Evolutionary conservation across 2,797 vertebrate genomes (phyloP).

Genomic region (Esox masquinongy): DNA sequence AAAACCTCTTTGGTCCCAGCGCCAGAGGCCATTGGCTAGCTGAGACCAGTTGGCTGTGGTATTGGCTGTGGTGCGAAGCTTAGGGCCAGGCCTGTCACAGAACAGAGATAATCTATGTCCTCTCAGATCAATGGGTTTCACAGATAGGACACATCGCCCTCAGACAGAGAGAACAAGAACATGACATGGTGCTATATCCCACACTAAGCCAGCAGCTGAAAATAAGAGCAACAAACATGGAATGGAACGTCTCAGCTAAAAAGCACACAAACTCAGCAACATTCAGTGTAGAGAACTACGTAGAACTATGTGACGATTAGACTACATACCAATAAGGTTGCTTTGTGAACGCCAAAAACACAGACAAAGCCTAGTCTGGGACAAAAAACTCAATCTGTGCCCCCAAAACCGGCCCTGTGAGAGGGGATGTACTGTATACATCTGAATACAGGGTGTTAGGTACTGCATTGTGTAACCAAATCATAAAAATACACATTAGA

Average conservation of each 20-base stretch:
- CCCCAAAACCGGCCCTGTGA: not conserved
- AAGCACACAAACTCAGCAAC: not conserved
- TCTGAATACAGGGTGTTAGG: not conserved
- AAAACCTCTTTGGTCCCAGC: constrained; percentile 5
- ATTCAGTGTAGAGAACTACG: not conserved
- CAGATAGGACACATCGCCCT: constrained; percentile 28
- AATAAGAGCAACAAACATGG: constrained; percentile 5
- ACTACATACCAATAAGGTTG: not conserved
- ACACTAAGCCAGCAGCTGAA: constrained; percentile 13
- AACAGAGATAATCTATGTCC: constrained; percentile 37
- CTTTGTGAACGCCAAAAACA: not conserved
- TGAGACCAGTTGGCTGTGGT: constrained; percentile 21
- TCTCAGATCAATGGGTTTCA: constrained; percentile 1
- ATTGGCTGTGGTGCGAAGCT: constrained; percentile 11
- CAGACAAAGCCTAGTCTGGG: too few relatives aligned
- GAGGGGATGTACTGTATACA: not conserved
- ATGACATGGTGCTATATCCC: not conserved
- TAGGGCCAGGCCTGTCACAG: constrained; percentile 24
- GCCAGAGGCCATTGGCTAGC: constrained; percentile 8
- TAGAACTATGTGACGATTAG: not conserved
- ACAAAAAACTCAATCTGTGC: too few relatives aligned
- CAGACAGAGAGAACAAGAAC: constrained; percentile 19
- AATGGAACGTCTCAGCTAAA: not conserved
- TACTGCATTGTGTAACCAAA: not conserved
- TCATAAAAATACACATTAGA: too few relatives aligned